Percentiles rank a stretch among this genome's conserved stretches.
Conservation (phyloP, 1,140 invertebrate species). For the Drosophila biarmipes region DNA sequence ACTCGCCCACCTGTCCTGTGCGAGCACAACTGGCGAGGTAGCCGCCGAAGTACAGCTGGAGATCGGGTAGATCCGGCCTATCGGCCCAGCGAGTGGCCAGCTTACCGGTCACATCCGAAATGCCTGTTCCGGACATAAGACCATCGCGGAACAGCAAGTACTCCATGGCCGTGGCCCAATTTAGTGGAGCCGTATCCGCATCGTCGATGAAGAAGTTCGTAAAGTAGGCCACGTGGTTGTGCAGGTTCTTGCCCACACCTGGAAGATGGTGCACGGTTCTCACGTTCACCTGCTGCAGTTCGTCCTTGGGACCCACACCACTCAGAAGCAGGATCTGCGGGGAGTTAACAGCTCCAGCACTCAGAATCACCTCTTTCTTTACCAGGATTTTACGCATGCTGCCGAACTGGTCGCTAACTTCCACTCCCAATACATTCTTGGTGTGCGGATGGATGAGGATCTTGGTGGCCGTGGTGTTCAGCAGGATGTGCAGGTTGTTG, state of each 20-base stretch:
- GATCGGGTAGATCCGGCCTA: conserved; percentile 91
- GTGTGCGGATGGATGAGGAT: conserved; percentile 88
- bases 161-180: conserved; percentile 95
- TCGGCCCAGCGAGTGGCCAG: conserved; percentile 92
- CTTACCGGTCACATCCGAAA: conserved; percentile 93
- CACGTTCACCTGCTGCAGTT: conserved; percentile 88
- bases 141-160: conserved; percentile 93
- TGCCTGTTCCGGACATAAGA: conserved; percentile 92
- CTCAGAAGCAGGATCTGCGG: conserved; percentile 93
- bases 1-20: conserved; percentile 93
- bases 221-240: conserved; percentile 93
- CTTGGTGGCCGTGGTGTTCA: conserved; percentile 90
- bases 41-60: conserved; percentile 94
- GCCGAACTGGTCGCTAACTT: conserved; percentile 86
- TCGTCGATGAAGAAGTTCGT: conserved; percentile 92
- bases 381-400: conserved; percentile 88
- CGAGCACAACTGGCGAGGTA: conserved; percentile 92
- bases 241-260: conserved; percentile 94
- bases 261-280: conserved; percentile 90
- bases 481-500: conserved; percentile 90
- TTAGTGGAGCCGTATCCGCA: conserved; percentile 91
- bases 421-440: conserved; percentile 86
- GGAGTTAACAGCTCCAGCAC: conserved; percentile 90
- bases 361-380: conserved; percentile 91
- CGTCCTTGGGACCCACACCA: conserved; percentile 91